A percentile compares a stretch with the other conserved stretches of the same genome.
phyloP scores from a whole-genome alignment of 2,113 vertebrate species.

The Jacana jacana region DNA sequence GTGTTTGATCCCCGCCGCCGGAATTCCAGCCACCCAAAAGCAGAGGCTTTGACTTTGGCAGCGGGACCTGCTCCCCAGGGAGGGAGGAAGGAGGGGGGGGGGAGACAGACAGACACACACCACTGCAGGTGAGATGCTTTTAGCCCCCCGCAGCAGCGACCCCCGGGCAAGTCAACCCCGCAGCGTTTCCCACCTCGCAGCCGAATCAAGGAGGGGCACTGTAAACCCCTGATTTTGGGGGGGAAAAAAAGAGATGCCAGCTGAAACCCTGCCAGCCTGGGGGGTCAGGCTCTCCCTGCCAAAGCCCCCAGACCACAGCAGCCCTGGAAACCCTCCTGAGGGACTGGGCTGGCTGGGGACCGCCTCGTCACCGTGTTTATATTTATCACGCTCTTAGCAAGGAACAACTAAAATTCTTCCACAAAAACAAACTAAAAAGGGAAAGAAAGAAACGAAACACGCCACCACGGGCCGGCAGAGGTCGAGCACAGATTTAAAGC shows the following conservation, averaged over 20 bases:
- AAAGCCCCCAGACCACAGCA: not conserved
- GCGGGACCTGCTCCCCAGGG: not conserved
- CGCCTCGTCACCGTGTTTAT: rapidly evolving
- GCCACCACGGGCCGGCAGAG: not conserved
- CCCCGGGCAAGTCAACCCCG: not conserved
- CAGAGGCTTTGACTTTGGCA: not conserved
- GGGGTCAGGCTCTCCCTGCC: not conserved
- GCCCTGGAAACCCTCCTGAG: not conserved
- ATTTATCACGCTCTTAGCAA: not conserved
- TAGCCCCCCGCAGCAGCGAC: not conserved
- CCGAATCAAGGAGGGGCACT: not conserved
- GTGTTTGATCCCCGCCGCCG: not conserved
- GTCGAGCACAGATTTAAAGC: not conserved
- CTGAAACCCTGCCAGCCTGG: not conserved
- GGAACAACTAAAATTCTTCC: not conserved
- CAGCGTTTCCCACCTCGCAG: not conserved
- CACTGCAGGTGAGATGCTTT: not conserved
- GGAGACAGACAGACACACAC: too few relatives aligned
- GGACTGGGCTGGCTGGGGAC: not conserved
- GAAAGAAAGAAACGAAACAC: not conserved
- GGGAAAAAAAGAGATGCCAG: not conserved
- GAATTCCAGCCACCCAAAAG: not conserved
- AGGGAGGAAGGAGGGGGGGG: not conserved
- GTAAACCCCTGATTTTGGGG: not conserved
- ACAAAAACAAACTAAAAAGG: not conserved